These are phyloP conservation scores for Patella vulgata DNA, from an alignment of 1,140 invertebrate species.

Conservation along the genomic window DNA sequence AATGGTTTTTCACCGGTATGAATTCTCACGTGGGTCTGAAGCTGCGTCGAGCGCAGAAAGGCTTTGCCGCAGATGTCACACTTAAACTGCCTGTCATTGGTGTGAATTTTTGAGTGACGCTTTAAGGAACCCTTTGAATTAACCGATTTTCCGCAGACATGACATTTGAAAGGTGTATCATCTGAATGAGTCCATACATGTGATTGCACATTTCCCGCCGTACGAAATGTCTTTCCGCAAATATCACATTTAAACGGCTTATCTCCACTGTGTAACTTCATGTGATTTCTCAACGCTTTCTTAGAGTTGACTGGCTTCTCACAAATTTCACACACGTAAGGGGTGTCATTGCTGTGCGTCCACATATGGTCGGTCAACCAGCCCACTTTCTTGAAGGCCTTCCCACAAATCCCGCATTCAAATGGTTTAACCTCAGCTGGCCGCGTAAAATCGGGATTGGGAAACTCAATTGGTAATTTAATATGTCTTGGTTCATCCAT, in stretches of 20 bases:
- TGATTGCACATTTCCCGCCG: conserved; percentile 1
- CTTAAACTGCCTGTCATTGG: conserved; percentile 1
- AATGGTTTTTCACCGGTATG: background rate
- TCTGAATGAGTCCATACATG: conserved; percentile 13
- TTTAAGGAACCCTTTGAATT: background rate
- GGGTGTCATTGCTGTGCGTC: background rate
- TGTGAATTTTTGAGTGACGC: conserved; percentile 4
- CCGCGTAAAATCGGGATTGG: too few relatives aligned
- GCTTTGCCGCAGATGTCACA: background rate
- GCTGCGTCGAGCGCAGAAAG: too few relatives aligned
- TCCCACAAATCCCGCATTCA: background rate
- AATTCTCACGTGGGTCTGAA: too few relatives aligned
- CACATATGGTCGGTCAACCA: background rate
- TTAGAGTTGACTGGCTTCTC: conserved; percentile 8
- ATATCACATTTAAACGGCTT: conserved; percentile 9
- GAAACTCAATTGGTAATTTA: too few relatives aligned
- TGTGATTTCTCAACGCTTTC: background rate
- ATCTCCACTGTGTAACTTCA: background rate
- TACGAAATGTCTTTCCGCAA: conserved; percentile 3
- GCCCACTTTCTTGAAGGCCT: background rate
- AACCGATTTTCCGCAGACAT: background rate
- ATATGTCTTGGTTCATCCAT: too few relatives aligned
- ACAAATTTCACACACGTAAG: conserved; percentile 5
- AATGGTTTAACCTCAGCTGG: background rate
- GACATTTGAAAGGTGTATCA: conserved; percentile 13